These are phyloP conservation scores for Hemichromis elongatus DNA, from an alignment of 2,113 vertebrate genomes.

Conservation along the genomic window DNA sequence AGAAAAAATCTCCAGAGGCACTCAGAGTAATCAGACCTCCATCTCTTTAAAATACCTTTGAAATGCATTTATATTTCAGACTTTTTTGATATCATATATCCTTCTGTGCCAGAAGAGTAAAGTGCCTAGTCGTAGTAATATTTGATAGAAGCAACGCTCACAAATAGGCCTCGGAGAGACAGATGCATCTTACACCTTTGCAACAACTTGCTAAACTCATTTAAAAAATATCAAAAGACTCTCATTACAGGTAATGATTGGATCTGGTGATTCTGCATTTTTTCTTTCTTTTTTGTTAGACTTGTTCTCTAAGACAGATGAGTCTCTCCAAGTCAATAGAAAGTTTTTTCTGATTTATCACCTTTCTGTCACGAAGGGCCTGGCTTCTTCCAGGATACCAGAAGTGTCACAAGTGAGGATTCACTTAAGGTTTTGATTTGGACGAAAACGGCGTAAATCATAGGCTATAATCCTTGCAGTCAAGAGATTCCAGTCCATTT, in stretches of 20 bases:
- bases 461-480: background rate
- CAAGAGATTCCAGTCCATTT: background rate
- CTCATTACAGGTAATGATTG: background rate
- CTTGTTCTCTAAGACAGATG: background rate
- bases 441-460: background rate
- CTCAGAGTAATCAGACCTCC: background rate
- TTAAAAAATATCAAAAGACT: background rate
- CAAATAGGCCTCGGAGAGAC: background rate
- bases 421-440: background rate
- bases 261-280: background rate
- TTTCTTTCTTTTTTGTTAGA: background rate
- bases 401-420: background rate
- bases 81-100: background rate
- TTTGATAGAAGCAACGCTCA: background rate
- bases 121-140: background rate
- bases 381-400: background rate
- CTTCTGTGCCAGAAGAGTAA: background rate
- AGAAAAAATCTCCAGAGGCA: background rate
- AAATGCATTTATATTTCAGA: background rate
- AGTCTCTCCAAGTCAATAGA: background rate
- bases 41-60: background rate
- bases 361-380: background rate
- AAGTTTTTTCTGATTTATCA: background rate
- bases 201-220: background rate
- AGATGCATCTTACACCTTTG: background rate